Base-by-base conservation (phyloP, 1,140 invertebrate genomes). In the Caerostris extrusa region DNA sequence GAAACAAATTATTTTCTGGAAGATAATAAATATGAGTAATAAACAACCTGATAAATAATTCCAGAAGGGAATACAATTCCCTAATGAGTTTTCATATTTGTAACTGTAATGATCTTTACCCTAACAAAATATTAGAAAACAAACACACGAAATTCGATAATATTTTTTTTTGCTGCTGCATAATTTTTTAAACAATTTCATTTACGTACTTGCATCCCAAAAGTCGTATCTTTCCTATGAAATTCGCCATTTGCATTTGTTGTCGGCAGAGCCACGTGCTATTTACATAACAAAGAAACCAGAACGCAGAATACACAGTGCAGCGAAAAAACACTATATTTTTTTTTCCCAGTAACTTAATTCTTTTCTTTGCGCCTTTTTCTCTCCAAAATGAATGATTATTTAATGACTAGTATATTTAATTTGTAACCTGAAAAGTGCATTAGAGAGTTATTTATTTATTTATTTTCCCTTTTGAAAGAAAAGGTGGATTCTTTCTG, bases 381-480 rank as follows among this genome's bases (percentile, higher is more conserved):
- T 87, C 56, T 87, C 56, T 56, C 53, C 8, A 83, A 83, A 83
- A 87, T 64, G 60, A 87, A 64, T 87, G 57, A 87, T 64, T 87
- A 57, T 87, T 64, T 56, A 87, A 60, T 87, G 85, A 87, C 85
- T 57, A 53, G 57, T 61, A 87, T 87, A 87, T 87, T 87, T 87
- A 87, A 87, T 87, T 87, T 87, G 57, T 60, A 56, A 87, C 57
- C 85, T n/a, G 50, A 64, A 64, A 61, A 57, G 81, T 5, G 61
- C 85, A 87, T 87, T 87, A 87, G 56, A 87, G 85, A 12, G 60
- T 87, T 87, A 87, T 87, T 87, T 60, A 87, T 61, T 57, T 83
- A 83, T 64, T 64, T 17, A 34, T 34, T 83, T 83, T 83, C 57
- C 10, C 71, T 14, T 77, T 19, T 83, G 55, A 55, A 3, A n/a